phyloP scores from a whole-genome alignment of 2,888 invertebrate genomes.

The Rutpela maculata region DNA sequence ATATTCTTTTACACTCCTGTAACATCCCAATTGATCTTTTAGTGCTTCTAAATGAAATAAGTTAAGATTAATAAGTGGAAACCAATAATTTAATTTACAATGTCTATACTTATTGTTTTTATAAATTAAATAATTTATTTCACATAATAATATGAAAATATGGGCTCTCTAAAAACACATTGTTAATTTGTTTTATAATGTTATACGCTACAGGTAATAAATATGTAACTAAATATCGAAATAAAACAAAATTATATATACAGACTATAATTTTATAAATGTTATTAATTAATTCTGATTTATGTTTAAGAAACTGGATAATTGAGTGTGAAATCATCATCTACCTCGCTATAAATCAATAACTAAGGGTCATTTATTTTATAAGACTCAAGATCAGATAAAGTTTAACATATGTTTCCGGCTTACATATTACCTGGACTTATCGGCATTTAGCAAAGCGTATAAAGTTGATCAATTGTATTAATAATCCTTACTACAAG shows the following conservation, averaged over 20 bases:
- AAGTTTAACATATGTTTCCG: constrained; percentile 34
- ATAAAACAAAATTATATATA: not conserved
- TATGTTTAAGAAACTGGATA: constrained; percentile 12
- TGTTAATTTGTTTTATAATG: not conserved
- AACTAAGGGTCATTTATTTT: constrained; percentile 33
- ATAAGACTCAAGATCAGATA: constrained; percentile 29
- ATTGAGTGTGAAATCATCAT: constrained; percentile 33
- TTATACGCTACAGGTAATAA: not conserved
- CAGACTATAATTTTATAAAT: constrained; percentile 6
- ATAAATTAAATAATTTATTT: too few relatives aligned
- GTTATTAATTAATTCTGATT: constrained; percentile 31
- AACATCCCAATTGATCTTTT: too few relatives aligned
- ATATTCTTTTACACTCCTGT: too few relatives aligned
- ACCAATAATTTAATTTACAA: too few relatives aligned
- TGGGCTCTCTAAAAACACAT: not conserved
- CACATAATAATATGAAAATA: too few relatives aligned
- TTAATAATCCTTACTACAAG: too few relatives aligned
- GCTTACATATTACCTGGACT: not conserved
- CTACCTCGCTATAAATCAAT: constrained; percentile 18
- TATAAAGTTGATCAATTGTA: too few relatives aligned
- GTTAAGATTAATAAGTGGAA: too few relatives aligned
- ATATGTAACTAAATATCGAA: not conserved
- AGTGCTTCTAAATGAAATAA: too few relatives aligned
- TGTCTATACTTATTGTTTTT: too few relatives aligned
- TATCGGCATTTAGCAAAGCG: not conserved